phyloP scores from a whole-genome alignment of 2,113 vertebrate species.

The Elephas maximus region DNA sequence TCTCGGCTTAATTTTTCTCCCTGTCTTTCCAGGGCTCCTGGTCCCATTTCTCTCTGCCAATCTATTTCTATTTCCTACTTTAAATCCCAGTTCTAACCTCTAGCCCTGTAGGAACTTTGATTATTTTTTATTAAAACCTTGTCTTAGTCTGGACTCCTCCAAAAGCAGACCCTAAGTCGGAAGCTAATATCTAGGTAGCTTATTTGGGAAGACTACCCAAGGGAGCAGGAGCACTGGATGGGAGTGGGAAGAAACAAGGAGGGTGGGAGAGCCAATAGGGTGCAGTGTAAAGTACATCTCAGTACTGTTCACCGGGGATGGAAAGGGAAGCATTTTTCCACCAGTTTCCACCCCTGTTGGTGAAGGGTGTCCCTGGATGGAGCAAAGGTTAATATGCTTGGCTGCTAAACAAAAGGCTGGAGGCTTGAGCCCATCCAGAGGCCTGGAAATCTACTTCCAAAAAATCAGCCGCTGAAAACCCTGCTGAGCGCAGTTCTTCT shows the following conservation, averaged over 20 bases:
- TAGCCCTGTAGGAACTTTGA: constrained; percentile 42
- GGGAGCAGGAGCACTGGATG: background rate
- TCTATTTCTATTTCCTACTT: constrained; percentile 63
- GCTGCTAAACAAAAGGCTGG: background rate
- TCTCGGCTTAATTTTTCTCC: constrained; percentile 78
- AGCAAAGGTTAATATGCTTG: background rate
- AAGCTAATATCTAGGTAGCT: background rate
- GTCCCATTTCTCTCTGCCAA: constrained; percentile 78
- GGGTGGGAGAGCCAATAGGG: background rate
- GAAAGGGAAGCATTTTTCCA: fast-evolving
- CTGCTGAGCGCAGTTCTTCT: too few species aligned
- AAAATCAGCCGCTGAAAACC: background rate
- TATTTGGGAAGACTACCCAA: background rate
- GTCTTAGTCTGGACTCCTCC: background rate
- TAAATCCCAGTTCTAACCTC: constrained; percentile 4
- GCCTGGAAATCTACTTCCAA: background rate
- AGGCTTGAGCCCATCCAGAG: background rate
- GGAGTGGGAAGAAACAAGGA: background rate
- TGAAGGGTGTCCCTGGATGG: background rate
- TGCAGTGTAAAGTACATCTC: fast-evolving
- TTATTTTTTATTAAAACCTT: constrained; percentile 67
- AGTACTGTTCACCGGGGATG: fast-evolving
- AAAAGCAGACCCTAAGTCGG: background rate
- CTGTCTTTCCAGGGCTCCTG: constrained; percentile 61
- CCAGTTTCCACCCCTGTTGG: background rate